Conservation (phyloP, 2,888 invertebrate genomes). For the Physocephala rufipes region DNA sequence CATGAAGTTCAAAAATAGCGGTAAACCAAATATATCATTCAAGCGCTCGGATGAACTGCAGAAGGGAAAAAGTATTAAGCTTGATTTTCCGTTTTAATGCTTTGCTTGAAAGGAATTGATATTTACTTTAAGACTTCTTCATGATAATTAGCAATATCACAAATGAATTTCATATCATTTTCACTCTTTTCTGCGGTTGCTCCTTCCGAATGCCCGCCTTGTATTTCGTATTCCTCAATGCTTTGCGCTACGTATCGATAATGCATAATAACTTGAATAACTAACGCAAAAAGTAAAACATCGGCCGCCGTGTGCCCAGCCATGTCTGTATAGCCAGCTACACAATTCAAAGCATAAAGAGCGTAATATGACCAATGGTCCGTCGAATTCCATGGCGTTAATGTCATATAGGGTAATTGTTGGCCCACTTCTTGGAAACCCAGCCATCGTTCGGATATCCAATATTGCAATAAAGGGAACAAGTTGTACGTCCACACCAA, state of each 20-base stretch:
- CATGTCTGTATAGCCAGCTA: slow-evolving; percentile 48
- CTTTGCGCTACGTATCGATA: slow-evolving; percentile 48
- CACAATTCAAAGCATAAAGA: slow-evolving; percentile 45
- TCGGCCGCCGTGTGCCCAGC: slow-evolving; percentile 51
- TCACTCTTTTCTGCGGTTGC: slow-evolving; percentile 1
- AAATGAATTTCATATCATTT: slow-evolving; percentile 38
- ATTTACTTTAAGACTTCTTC: slow-evolving; percentile 42
- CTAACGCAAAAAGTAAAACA: slow-evolving; percentile 50
- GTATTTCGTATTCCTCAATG: slow-evolving; percentile 35
- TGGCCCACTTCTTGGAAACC: slow-evolving; percentile 42
- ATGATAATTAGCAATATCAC: slow-evolving; percentile 42
- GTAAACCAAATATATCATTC: slow-evolving; percentile 45
- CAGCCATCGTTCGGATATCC: slow-evolving; percentile 45
- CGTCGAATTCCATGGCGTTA: slow-evolving; percentile 47
- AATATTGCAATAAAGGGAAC: slow-evolving; percentile 49
- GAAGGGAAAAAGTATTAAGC: not conserved
- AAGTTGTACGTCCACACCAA: slow-evolving; percentile 59
- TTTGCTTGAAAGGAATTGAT: slow-evolving; percentile 4
- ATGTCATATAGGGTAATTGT: slow-evolving; percentile 46
- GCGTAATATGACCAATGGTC: slow-evolving; percentile 46
- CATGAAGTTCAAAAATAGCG: slow-evolving; percentile 49
- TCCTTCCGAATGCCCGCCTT: slow-evolving; percentile 31
- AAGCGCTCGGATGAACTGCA: slow-evolving; percentile 40
- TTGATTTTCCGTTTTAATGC: not conserved
- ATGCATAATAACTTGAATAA: slow-evolving; percentile 55